A percentile compares a stretch with the other conserved stretches of the same genome.
Evolutionary conservation across 2,113 vertebrate species (phyloP).

Genomic region (Chloroceryle aenea): DNA sequence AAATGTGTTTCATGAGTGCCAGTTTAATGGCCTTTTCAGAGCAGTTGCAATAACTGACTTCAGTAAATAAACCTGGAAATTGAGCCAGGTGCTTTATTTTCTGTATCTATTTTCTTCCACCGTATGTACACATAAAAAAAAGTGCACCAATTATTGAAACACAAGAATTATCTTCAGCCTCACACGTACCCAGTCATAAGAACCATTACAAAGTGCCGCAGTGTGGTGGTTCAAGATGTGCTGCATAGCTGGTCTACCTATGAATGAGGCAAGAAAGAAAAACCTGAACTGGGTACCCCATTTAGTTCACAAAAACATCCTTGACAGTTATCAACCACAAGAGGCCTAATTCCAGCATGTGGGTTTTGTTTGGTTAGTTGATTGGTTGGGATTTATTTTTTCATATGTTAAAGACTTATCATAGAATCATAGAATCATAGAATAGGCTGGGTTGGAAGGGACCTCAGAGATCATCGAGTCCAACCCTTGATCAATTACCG

Average conservation of each 20-base stretch:
- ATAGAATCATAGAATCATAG: too few relatives aligned
- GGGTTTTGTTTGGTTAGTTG: background rate
- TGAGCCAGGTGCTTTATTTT: background rate
- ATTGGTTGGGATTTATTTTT: background rate
- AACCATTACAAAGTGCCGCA: background rate
- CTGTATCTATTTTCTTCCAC: background rate
- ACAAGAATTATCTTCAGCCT: fast-evolving
- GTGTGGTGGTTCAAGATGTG: background rate
- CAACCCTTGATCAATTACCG: too few relatives aligned
- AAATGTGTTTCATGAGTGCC: background rate
- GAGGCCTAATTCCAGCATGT: background rate
- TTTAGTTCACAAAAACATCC: background rate
- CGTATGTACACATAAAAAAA: background rate
- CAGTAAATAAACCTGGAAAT: background rate
- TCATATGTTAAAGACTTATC: background rate
- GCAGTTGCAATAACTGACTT: background rate
- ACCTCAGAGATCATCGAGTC: too few relatives aligned
- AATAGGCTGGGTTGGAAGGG: too few relatives aligned
- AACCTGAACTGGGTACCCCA: background rate
- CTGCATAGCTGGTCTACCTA: background rate
- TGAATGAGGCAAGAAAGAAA: background rate
- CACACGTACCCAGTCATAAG: fast-evolving
- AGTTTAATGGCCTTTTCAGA: background rate
- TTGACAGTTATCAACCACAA: fast-evolving
- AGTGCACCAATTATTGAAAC: fast-evolving